Evolutionary conservation across 2,113 vertebrate genomes (phyloP), one percentile per base, ranked within the genome.

Genomic region (Otocyon megalotis): DNA sequence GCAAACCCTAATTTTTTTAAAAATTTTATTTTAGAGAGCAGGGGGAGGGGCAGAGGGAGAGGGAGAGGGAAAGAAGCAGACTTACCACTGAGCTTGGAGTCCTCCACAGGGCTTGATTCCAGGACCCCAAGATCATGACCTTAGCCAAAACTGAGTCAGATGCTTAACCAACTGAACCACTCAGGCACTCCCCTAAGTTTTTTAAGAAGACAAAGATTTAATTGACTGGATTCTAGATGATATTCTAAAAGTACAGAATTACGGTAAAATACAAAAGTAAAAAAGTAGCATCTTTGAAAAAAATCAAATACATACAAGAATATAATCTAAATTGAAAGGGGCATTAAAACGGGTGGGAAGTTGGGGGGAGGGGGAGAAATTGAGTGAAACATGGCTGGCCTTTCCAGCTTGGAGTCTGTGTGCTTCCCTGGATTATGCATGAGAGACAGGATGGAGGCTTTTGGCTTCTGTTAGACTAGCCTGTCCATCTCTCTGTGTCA

Each of bases 401-500:
- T 71, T 9, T 7, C 81, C 50, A 85, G 71, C 35, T 97, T 98
- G 96, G 50, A 96, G 94, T 97, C 48, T 85, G 11, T 96, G 72
- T 96, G 72, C 93, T 96, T 93, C 65, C 62, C 79, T 97, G 67
- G 92, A 96, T 92, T 94, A 94, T 71, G 85, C 62, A 67, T 95
- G 91, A 97, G 80, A 97, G 96, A 97, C 63, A 93, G 54, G 85
- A 90, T 80, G 62, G 97, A 54, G 76, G 63, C 83, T 10, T 89
- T 96, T 97, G 96, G 81, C 58, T 98, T 94, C 93, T 89, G 97
- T 94, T 85, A 97, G 88, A 84, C 71, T 96, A 77, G 79, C 30
- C 53, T 98, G 91, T 95, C 91, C 89, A 85, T 71, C 83, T 79
- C 58, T 94, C 80, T 53, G 19, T 97, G 76, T 98, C 97, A 97